Evolutionary conservation across 1,140 invertebrate genomes (phyloP), one percentile per base, ranked within the genome.

Genomic region (Drosophila sp.): DNA sequence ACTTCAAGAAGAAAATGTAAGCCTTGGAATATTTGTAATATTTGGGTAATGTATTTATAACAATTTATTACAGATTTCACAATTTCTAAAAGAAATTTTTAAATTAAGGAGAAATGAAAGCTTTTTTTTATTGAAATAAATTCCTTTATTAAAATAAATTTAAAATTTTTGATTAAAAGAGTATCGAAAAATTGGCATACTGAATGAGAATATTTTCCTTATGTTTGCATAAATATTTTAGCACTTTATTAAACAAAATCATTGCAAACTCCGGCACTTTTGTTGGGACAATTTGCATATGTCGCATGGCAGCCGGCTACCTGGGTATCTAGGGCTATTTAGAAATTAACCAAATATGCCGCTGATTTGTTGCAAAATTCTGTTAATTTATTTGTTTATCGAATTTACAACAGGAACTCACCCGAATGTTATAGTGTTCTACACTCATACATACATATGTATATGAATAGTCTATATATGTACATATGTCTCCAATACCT

Each of bases 371-470:
- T 57, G 66, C 47, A 50, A 67, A 83, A 77, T 65, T 66, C 58
- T 50, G 83, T 86, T 86, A 86, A 86, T 86, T 86, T 86, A 86
- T 86, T 86, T 86, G 76, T 73, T 73, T 82, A 87, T 65, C 74
- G 76, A 70, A 75, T 85, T 85, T 72, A 11, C 63, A 57, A 38
- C 29, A 30, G 32, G 27, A 41, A 54, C 65, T 40, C 44, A n/a
- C 27, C 44, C 50, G 55, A 30, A 56, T 25, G 62, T 33, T 41
- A 62, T 73, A 83, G 76, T 71, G 76, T 67, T 40, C n/a, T 60
- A 4, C 10, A 47, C 7, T 47, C 23, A 50, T 17, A 38, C 35
- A 38, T 11, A 44, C n/a, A 50, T 23, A n/a, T n/a, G n/a, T n/a
- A 50, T 2, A 50, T 1, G 4, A 7, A 10, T 4, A 50, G 7